phyloP scores from a whole-genome alignment of 2,888 invertebrate species.

The Adelphocoris suturalis region DNA sequence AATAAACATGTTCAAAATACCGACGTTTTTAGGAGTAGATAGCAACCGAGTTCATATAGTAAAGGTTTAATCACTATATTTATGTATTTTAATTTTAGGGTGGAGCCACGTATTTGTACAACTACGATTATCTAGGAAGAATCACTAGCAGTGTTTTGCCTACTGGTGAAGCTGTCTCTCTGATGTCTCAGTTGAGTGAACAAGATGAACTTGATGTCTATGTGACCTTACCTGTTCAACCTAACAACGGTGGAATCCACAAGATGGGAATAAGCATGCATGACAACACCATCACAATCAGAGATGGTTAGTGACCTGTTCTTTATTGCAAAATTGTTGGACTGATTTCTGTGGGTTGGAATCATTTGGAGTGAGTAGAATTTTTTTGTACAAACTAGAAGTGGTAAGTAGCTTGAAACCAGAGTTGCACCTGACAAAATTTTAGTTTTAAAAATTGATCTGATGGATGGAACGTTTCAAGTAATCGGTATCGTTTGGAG shows the following conservation, averaged over 20 bases:
- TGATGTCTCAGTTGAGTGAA: constrained; percentile 88
- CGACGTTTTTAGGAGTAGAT: neutral
- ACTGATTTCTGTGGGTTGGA: neutral
- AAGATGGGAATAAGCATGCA: constrained; percentile 76
- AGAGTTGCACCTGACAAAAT: no score
- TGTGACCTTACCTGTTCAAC: constrained; percentile 81
- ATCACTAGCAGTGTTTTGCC: constrained; percentile 92
- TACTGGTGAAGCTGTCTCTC: constrained; percentile 92
- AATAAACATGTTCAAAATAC: no score
- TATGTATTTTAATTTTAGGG: constrained; percentile 80
- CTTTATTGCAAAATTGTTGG: neutral
- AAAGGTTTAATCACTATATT: neutral
- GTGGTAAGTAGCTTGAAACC: no score
- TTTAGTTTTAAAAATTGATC: no score
- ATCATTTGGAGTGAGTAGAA: neutral
- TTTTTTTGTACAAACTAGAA: neutral
- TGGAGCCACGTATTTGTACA: constrained; percentile 92
- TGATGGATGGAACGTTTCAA: no score
- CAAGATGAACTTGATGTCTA: constrained; percentile 88
- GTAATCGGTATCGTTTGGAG: no score
- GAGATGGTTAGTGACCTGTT: constrained; percentile 80
- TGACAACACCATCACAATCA: constrained; percentile 85
- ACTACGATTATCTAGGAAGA: constrained; percentile 93
- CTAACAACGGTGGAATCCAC: constrained; percentile 74
- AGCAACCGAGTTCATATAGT: neutral